Evolutionary conservation across 1,140 invertebrate species (phyloP).

Genomic region (Linepithema humile): DNA sequence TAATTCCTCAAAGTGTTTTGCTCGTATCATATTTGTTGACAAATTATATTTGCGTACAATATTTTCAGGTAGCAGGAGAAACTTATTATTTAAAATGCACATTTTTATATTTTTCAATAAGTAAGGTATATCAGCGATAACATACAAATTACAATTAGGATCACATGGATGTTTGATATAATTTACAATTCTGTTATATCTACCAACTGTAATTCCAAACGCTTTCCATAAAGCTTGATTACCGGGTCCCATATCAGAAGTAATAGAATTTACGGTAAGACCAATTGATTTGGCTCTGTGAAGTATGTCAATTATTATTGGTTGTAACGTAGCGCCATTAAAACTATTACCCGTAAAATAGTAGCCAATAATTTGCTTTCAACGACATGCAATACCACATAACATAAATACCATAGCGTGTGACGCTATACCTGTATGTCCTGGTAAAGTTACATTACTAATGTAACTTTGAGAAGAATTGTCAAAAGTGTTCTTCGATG

Average conservation of each 20-base stretch:
- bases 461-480: constrained; percentile 35
- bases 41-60: constrained; percentile 18
- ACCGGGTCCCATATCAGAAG: neutral
- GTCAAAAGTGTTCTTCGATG: neutral
- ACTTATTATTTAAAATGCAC: constrained; percentile 26
- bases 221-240: constrained; percentile 8
- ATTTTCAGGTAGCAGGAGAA: neutral
- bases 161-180: neutral
- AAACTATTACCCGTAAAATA: constrained; percentile 44
- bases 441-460: constrained; percentile 46
- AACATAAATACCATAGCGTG: constrained; percentile 57
- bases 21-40: neutral
- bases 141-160: neutral
- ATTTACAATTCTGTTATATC: neutral
- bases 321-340: constrained; percentile 10
- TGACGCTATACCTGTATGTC: constrained; percentile 25
- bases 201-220: neutral
- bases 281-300: neutral
- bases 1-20: constrained; percentile 19
- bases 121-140: neutral
- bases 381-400: constrained; percentile 37
- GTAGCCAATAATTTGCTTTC: constrained; percentile 58
- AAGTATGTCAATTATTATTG: constrained; percentile 18
- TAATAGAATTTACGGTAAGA: constrained; percentile 2
- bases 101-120: too few relatives aligned